These are phyloP conservation scores for Eira barbara DNA, from an alignment of 2,113 vertebrate genomes.

Conservation along the genomic window DNA sequence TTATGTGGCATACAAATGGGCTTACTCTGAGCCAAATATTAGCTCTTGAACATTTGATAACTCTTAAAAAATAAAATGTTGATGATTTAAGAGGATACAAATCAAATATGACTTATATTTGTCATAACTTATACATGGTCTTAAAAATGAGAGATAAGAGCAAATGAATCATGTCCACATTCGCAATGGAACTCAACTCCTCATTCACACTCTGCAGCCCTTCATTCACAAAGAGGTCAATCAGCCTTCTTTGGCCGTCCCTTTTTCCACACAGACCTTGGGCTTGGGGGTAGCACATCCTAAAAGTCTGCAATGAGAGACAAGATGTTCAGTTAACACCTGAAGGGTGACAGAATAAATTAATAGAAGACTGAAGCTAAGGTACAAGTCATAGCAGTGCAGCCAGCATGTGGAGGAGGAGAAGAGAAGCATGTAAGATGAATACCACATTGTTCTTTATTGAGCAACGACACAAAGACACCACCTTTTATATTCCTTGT, in stretches of 20 bases:
- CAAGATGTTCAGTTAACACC: constrained; percentile 46
- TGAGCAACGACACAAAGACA: not conserved
- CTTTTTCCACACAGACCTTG: not conserved
- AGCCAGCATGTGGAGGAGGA: not conserved
- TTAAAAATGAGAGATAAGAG: constrained; percentile 45
- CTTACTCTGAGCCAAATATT: constrained; percentile 45
- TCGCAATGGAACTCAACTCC: not conserved
- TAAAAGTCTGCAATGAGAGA: constrained; percentile 40
- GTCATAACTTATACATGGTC: constrained; percentile 38
- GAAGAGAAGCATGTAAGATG: not conserved
- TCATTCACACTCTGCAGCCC: not conserved
- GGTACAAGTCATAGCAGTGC: not conserved
- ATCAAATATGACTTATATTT: constrained; percentile 44
- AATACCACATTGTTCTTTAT: fast-evolving
- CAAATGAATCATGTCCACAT: constrained; percentile 21
- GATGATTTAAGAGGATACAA: constrained; percentile 64
- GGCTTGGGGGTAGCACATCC: constrained; percentile 24
- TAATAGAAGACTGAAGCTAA: not conserved
- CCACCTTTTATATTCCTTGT: not conserved
- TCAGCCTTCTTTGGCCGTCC: constrained; percentile 9
- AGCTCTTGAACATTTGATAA: constrained; percentile 63
- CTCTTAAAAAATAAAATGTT: constrained; percentile 64
- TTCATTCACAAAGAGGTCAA: constrained; percentile 55
- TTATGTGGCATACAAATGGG: constrained; percentile 55
- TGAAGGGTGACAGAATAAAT: constrained; percentile 10